phyloP scores from a whole-genome alignment of 1,140 invertebrate species.

The Alviniconcha marisindica region DNA sequence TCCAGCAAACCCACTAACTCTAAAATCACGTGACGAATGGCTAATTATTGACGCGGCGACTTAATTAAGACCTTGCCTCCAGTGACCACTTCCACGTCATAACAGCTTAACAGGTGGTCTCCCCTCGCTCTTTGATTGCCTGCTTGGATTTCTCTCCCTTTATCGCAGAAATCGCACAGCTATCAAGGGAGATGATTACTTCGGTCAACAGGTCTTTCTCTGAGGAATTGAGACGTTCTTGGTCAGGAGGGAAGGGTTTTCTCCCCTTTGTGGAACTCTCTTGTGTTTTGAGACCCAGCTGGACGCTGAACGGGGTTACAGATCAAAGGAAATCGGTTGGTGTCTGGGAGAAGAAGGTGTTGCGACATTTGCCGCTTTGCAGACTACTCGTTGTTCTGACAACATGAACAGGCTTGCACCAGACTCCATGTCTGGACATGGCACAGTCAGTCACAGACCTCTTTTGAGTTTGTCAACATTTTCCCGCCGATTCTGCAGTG shows the following conservation, averaged over 20 bases:
- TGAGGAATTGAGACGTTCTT: neutral
- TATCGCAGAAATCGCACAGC: neutral
- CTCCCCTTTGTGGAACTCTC: neutral
- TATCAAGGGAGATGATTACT: neutral
- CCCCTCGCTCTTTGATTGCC: neutral
- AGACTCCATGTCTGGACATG: too few relatives aligned
- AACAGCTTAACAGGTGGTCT: neutral
- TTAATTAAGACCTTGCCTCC: neutral
- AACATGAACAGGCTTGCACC: too few relatives aligned
- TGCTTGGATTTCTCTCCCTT: neutral
- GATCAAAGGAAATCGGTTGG: neutral
- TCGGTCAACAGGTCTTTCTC: neutral
- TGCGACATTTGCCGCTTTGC: too few relatives aligned
- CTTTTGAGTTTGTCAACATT: too few relatives aligned
- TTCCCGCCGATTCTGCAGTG: too few relatives aligned
- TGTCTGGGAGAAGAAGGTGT: too few relatives aligned
- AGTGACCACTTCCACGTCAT: neutral
- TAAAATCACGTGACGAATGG: slow-evolving; percentile 6
- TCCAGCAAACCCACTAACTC: too few relatives aligned
- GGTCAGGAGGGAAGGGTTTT: neutral
- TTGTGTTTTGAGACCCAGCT: neutral
- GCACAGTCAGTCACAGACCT: too few relatives aligned
- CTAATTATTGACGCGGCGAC: slow-evolving; percentile 17
- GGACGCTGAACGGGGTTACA: neutral
- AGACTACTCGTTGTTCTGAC: too few relatives aligned